phyloP scores from a whole-genome alignment of 1,140 invertebrate species.

The Brachionus koreanus region DNA sequence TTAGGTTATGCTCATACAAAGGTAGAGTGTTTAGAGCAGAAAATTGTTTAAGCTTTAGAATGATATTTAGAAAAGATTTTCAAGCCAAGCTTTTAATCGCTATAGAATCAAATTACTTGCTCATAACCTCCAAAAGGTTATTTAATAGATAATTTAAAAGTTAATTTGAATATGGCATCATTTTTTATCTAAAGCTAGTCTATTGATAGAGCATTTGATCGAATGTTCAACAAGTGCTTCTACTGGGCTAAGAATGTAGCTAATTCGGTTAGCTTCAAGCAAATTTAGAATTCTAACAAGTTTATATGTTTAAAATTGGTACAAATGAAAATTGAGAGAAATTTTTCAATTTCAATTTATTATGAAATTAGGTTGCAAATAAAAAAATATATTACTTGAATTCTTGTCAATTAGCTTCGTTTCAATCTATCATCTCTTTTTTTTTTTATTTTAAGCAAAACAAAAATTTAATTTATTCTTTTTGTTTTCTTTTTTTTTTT shows the following conservation, averaged over 20 bases:
- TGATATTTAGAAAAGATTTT: neutral
- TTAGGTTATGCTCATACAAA: neutral
- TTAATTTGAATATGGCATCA: neutral
- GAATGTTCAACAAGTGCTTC: neutral
- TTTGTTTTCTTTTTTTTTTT: neutral
- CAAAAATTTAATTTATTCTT: neutral
- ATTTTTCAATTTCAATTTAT: neutral
- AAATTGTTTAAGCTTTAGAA: neutral
- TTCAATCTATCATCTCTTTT: slow-evolving; percentile 1
- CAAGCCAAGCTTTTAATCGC: slow-evolving; percentile 3
- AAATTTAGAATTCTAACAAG: neutral
- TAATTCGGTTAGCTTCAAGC: neutral
- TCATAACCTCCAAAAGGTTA: neutral
- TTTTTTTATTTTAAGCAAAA: neutral
- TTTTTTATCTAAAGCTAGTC: neutral
- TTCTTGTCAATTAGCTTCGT: slow-evolving; percentile 32
- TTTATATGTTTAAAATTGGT: neutral
- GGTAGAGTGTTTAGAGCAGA: neutral
- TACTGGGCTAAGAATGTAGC: neutral
- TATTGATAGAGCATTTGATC: neutral
- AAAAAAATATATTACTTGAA: slow-evolving; percentile 23
- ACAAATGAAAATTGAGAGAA: neutral
- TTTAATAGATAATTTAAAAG: neutral
- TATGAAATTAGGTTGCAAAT: slow-evolving; percentile 38
- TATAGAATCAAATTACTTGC: neutral